Evolutionary conservation across 2,797 vertebrate species (phyloP).

Genomic region (Macropus fuliginosus): DNA sequence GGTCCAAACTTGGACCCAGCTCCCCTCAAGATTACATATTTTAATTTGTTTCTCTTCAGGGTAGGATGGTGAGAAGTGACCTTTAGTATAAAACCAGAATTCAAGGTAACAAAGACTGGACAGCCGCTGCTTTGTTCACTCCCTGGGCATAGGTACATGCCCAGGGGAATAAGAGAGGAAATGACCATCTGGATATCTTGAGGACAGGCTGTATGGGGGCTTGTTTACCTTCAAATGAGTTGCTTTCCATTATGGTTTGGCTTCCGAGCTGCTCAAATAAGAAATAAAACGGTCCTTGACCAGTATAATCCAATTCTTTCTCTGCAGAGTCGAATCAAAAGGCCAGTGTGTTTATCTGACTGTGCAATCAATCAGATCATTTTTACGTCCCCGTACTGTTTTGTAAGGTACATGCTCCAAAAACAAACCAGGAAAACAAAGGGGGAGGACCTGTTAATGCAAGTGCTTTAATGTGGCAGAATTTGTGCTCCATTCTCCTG

Average conservation of each 20-base stretch:
- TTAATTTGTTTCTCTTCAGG: background rate
- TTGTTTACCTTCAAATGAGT: background rate
- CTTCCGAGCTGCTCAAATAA: background rate
- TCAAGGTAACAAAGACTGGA: background rate
- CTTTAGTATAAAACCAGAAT: background rate
- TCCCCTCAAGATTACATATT: background rate
- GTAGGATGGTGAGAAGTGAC: background rate
- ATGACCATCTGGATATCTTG: background rate
- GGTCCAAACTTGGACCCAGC: background rate
- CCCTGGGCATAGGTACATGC: background rate
- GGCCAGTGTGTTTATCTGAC: background rate
- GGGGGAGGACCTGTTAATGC: background rate
- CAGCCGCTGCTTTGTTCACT: background rate
- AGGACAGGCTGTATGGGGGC: background rate
- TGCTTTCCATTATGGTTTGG: conserved; percentile 4
- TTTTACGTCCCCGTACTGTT: background rate
- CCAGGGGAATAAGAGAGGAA: background rate
- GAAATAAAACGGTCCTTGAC: background rate
- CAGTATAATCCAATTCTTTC: conserved; percentile 17
- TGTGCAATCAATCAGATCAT: background rate
- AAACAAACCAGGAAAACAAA: background rate
- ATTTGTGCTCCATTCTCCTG: background rate
- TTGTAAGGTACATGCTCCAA: conserved; percentile 15
- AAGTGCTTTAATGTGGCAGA: background rate
- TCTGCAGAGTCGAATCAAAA: background rate